Evolutionary conservation across 2,797 vertebrate species (phyloP).

Genomic region (Enteromius thamalakanensis): DNA sequence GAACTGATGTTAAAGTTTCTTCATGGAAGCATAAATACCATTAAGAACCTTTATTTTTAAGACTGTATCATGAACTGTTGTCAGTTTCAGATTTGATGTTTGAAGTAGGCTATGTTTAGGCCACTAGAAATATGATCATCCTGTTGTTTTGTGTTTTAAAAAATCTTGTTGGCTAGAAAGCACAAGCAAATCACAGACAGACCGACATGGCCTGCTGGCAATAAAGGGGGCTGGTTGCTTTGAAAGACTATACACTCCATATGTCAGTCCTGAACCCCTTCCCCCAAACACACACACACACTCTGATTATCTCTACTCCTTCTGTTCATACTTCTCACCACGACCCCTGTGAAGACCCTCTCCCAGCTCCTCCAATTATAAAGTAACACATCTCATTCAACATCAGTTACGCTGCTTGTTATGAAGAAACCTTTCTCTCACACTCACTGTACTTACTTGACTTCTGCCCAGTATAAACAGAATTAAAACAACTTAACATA

Average conservation of each 20-base stretch:
- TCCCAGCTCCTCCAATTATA: constrained; percentile 3
- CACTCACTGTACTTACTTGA: neutral
- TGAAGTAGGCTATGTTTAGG: neutral
- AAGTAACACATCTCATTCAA: constrained; percentile 20
- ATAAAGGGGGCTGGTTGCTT: constrained; percentile 36
- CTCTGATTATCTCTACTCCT: constrained; percentile 61
- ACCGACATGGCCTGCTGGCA: neutral
- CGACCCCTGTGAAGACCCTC: constrained; percentile 50
- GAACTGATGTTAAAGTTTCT: neutral
- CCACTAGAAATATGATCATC: neutral
- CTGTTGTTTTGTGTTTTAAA: neutral
- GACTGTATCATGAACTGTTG: neutral
- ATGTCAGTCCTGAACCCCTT: constrained; percentile 64
- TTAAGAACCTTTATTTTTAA: neutral
- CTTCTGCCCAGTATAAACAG: neutral
- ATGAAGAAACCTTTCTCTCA: neutral
- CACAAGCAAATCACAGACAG: neutral
- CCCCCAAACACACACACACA: constrained; percentile 61
- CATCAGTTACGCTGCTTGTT: neutral
- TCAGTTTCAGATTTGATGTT: neutral
- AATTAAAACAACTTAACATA: neutral
- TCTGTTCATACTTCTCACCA: constrained; percentile 54
- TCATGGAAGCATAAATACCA: neutral
- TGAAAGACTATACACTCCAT: constrained; percentile 71
- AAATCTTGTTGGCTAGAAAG: neutral